Evolutionary conservation across 2,888 invertebrate genomes (phyloP), one percentile per base, ranked within the genome.

Genomic region (Hypolimnas misippus): DNA sequence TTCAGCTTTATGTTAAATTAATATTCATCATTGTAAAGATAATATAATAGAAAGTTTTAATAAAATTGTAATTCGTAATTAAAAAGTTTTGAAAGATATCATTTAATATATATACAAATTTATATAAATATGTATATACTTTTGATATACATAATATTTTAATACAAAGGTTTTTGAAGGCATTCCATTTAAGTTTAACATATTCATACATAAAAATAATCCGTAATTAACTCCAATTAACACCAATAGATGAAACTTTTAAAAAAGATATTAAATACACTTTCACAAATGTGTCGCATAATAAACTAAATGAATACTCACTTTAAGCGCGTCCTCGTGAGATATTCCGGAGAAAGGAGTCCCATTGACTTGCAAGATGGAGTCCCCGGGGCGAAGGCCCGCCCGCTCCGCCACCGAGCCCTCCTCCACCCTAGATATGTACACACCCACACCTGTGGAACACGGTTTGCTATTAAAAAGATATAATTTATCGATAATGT

Each of bases 281-380:
- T 33, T 33, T 1, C 33, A 33, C 8, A 33, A 33, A 33, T 2
- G 6, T 33, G 12, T 33, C 33, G 12, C n/a, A 17, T 17, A 17
- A 31, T 6, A 33, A 12, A 16, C 31, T 51, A 29, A 16, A 1
- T 35, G 44, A 5, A 40, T 52, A 67, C 89, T 93, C 93, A 97
- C 97, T 94, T 97, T 97, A 72, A 98, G 95, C 67, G 98, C 98
- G 86, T 98, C 98, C 83, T 97, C 96, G 88, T 98, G 98, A 70
- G 96, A 96, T 83, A 98, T 97, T 78, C 96, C 97, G 61, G 96
- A 96, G 90, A 98, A 98, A 70, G 97, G 98, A 66, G 96, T 97
- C 67, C 98, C 98, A 89, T 98, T 98, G 72, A 98, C 98, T 89
- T 98, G 97, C 78, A 98, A 93, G 83, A 98, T 98, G 84, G 98